Conservation (phyloP, 2,797 vertebrate genomes). For the Arnoldichthys spilopterus region DNA sequence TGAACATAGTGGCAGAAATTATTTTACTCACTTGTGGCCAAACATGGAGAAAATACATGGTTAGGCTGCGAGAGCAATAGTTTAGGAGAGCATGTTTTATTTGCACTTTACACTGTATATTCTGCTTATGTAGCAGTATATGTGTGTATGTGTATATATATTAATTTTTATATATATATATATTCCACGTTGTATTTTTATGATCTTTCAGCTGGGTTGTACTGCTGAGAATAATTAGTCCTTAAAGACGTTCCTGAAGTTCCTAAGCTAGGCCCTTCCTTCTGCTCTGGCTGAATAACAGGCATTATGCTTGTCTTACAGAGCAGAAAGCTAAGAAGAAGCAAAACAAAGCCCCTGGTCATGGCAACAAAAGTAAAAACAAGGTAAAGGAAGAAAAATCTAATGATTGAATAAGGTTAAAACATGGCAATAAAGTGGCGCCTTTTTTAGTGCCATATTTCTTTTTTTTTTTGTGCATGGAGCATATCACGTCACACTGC, state of each 20-base stretch:
- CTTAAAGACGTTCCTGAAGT: background rate
- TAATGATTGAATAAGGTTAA: conserved; percentile 1
- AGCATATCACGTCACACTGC: conserved; percentile 39
- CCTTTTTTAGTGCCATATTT: background rate
- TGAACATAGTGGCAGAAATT: background rate
- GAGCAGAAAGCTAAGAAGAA: conserved; percentile 76
- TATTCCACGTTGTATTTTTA: background rate
- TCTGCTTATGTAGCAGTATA: background rate
- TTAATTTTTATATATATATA: background rate
- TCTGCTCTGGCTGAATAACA: conserved; percentile 40
- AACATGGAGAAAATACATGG: background rate
- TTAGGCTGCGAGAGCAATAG: background rate
- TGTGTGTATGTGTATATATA: background rate
- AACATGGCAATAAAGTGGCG: background rate
- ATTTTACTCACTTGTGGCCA: background rate
- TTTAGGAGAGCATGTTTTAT: background rate
- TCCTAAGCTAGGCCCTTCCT: conserved; percentile 20
- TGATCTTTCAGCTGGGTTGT: background rate
- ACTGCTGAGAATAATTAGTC: background rate
- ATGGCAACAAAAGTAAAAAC: conserved; percentile 64
- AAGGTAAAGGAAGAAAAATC: conserved; percentile 75
- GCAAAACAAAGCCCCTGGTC: conserved; percentile 62
- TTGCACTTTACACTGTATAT: background rate
- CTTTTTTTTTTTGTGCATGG: conserved; percentile 33
- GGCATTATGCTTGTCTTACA: conserved; percentile 69